Evolutionary conservation across 2,113 vertebrate species (phyloP).

Genomic region (Pollimyrus isidori): DNA sequence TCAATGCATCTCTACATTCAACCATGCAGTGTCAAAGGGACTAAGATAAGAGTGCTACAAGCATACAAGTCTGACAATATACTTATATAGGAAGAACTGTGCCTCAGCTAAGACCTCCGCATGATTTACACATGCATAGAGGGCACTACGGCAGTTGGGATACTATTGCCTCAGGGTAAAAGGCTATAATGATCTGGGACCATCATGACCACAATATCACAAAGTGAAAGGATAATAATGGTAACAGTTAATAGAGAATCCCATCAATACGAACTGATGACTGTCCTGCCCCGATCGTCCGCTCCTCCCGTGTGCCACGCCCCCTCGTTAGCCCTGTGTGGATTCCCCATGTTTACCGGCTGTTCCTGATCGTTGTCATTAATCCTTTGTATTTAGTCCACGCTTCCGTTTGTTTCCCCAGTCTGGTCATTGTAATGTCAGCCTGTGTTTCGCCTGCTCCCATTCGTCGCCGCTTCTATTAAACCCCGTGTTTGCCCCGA

Average conservation of each 20-base stretch:
- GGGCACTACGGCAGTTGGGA: background rate
- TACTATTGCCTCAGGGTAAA: background rate
- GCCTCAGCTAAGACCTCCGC: background rate
- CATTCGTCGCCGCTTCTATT: no score
- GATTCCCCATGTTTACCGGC: no score
- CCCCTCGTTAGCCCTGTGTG: no score
- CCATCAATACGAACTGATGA: background rate
- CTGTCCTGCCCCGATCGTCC: no score
- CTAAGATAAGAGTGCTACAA: background rate
- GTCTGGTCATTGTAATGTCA: no score
- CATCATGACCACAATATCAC: background rate
- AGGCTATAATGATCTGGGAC: background rate
- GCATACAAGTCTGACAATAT: background rate
- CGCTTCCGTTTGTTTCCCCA: no score
- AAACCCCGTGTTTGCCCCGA: no score
- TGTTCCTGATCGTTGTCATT: no score
- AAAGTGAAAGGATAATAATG: background rate
- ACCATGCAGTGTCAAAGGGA: background rate
- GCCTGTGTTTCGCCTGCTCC: no score
- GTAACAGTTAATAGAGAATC: background rate
- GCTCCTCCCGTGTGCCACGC: no score
- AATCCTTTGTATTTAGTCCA: no score
- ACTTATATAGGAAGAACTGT: background rate
- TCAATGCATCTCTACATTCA: background rate
- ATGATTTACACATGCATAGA: background rate